Percentiles rank a stretch among this genome's conserved stretches.
phyloP scores from a whole-genome alignment of 2,113 vertebrate species.

The Chloebia gouldiae region DNA sequence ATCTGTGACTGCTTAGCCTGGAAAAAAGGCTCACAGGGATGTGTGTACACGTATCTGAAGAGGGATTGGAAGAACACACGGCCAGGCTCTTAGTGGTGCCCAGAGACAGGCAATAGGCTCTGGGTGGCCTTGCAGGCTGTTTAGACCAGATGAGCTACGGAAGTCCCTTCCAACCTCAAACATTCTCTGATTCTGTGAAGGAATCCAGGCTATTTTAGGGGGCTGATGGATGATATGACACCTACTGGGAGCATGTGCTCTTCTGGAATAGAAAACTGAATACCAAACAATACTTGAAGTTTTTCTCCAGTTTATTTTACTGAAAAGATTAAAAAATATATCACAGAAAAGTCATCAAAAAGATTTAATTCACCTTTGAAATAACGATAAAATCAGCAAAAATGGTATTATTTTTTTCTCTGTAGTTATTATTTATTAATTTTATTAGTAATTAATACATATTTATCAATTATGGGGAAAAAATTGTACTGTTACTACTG shows the following conservation, averaged over 20 bases:
- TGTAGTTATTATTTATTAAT: background rate
- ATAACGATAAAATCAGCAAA: background rate
- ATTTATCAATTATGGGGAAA: background rate
- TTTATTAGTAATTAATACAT: background rate
- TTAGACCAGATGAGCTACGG: background rate
- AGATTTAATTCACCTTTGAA: background rate
- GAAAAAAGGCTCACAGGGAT: background rate
- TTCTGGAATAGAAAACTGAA: background rate
- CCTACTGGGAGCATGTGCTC: background rate
- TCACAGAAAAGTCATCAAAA: background rate
- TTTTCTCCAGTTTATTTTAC: background rate
- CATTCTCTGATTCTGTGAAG: background rate
- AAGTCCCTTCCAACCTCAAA: background rate
- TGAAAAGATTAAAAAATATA: background rate
- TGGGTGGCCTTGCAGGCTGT: background rate
- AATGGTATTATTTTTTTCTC: background rate
- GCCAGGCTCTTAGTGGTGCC: background rate
- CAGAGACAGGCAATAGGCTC: background rate
- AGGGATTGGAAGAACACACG: background rate
- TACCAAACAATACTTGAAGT: background rate
- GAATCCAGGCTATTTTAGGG: background rate
- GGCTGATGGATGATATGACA: background rate
- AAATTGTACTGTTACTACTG: background rate
- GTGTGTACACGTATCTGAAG: background rate
- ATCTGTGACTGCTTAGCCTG: background rate